These are phyloP conservation scores for Drosophila nigrodunni DNA, from an alignment of 1,140 invertebrate species.

Conservation along the genomic window DNA sequence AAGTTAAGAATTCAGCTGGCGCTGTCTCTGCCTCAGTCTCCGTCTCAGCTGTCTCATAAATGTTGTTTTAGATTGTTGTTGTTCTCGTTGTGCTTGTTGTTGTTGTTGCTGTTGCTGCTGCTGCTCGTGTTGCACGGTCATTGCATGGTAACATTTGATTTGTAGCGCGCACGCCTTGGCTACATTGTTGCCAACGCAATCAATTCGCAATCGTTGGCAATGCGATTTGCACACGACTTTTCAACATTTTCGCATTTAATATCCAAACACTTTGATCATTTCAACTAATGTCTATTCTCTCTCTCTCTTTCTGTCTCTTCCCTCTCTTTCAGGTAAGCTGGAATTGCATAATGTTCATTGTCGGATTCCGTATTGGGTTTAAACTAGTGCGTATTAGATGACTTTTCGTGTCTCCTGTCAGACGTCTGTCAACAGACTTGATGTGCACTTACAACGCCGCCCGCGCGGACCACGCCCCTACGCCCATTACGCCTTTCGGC, in stretches of 20 bases:
- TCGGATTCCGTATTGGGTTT: conserved; percentile 62
- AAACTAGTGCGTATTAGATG: conserved; percentile 70
- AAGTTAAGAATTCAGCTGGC: conserved; percentile 61
- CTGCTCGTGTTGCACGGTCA: conserved; percentile 46
- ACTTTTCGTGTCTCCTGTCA: conserved; percentile 67
- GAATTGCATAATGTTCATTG: conserved; percentile 15
- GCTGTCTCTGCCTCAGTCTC: conserved; percentile 9
- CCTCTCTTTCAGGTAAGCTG: conserved; percentile 64
- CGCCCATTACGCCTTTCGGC: conserved; percentile 37
- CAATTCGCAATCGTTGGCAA: conserved; percentile 44
- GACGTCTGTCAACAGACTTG: conserved; percentile 76
- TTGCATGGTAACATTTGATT: conserved; percentile 78
- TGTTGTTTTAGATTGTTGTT: conserved; percentile 56
- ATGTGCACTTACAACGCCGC: conserved; percentile 66
- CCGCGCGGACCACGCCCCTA: conserved; percentile 13
- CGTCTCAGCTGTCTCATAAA: conserved; percentile 49
- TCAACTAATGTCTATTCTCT: conserved; percentile 14
- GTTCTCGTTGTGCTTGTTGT: conserved; percentile 51
- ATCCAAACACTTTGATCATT: not conserved
- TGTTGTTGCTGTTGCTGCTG: conserved; percentile 50
- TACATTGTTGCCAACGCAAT: conserved; percentile 68
- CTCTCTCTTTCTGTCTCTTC: conserved; percentile 28
- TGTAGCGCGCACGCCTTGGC: conserved; percentile 70
- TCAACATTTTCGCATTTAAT: conserved; percentile 4
- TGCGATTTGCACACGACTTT: conserved; percentile 34